Percentiles rank a stretch among this genome's conserved stretches.
Evolutionary conservation across 2,888 invertebrate genomes (phyloP).

Genomic region (Lutraria lutraria): DNA sequence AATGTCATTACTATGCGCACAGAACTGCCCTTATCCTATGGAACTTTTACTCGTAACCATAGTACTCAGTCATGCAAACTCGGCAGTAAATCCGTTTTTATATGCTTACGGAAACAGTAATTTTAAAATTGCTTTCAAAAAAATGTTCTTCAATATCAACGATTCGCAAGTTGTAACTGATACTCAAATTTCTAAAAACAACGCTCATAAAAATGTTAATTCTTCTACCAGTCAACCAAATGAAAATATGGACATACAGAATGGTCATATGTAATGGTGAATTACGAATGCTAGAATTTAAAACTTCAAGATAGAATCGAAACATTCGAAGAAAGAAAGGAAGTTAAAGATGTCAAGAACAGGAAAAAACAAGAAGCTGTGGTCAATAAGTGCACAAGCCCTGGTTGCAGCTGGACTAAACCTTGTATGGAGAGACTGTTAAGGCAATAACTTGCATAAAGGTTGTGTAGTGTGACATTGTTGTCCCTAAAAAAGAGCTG

Average conservation of each 20-base stretch:
- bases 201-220: not conserved
- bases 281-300: too few relatives aligned
- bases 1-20: conserved; percentile 73
- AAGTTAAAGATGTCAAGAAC: too few relatives aligned
- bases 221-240: not conserved
- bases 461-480: too few relatives aligned
- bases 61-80: conserved; percentile 85
- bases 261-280: too few relatives aligned
- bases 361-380: too few relatives aligned
- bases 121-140: conserved; percentile 80
- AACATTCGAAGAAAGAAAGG: too few relatives aligned
- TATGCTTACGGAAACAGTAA: conserved; percentile 84
- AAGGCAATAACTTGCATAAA: too few relatives aligned
- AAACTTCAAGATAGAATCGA: too few relatives aligned
- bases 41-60: conserved; percentile 78
- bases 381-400: too few relatives aligned
- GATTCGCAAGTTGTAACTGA: not conserved
- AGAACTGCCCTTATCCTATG: conserved; percentile 67
- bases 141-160: conserved; percentile 69
- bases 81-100: conserved; percentile 84
- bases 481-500: too few relatives aligned
- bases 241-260: not conserved
- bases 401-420: too few relatives aligned
- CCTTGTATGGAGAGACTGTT: too few relatives aligned
- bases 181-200: not conserved